Evolutionary conservation across 2,797 vertebrate genomes (phyloP).

Genomic region (Thunnus albacares): DNA sequence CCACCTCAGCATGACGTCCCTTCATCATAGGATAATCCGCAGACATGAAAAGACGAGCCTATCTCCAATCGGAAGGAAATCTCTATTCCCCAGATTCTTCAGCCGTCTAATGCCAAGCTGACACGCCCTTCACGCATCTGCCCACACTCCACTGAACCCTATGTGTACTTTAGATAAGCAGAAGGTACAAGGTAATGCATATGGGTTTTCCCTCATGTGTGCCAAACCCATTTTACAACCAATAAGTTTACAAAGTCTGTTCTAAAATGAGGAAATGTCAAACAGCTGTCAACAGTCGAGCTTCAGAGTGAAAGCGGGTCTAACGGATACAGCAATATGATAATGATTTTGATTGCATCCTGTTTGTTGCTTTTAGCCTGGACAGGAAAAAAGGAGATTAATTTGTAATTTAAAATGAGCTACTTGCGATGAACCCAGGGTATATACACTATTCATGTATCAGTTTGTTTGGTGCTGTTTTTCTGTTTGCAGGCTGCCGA

Average conservation of each 20-base stretch:
- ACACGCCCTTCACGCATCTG: conserved; percentile 72
- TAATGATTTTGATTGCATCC: conserved; percentile 42
- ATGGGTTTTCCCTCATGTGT: conserved; percentile 40
- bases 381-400: conserved; percentile 42
- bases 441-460: conserved; percentile 25
- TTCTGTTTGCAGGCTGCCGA: conserved; percentile 38
- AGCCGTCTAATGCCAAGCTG: conserved; percentile 55
- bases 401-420: conserved; percentile 51
- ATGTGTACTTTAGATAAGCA: conserved; percentile 69
- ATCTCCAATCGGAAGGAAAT: conserved; percentile 74
- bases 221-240: conserved; percentile 49
- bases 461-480: conserved; percentile 44
- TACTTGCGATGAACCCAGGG: conserved; percentile 17
- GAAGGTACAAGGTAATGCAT: conserved; percentile 33
- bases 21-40: conserved; percentile 80
- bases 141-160: conserved; percentile 36
- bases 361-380: conserved; percentile 7
- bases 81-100: conserved; percentile 67
- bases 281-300: background rate
- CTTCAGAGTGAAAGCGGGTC: conserved; percentile 29
- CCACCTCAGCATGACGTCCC: conserved; percentile 69
- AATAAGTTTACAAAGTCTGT: conserved; percentile 30
- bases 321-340: conserved; percentile 3
- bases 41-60: conserved; percentile 75
- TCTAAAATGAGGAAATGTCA: background rate